Evolutionary conservation across 1,140 invertebrate genomes (phyloP), one percentile per base, ranked within the genome.

Genomic region (Drosophila pectinifera): DNA sequence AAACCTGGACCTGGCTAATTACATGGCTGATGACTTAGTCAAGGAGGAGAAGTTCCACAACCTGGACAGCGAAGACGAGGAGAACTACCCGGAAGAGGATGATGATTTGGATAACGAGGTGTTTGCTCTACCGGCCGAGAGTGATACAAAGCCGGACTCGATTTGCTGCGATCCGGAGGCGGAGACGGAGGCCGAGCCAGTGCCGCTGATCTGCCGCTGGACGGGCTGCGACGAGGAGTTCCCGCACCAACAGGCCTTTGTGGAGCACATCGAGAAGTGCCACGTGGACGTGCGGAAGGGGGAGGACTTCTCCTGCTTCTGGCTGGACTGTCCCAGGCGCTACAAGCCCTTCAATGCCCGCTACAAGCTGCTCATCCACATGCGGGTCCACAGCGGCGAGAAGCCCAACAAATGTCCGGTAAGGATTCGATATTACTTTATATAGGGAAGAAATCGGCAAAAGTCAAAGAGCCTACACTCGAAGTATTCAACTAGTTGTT

Each of bases 331-430:
- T 93, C 96, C 96, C 0, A 94, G 98, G 28, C 94, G 95, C 46
- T 94, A 96, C 38, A 95, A 96, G 46, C 97, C 98, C 0, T 99
- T 99, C 93, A 99, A 99, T 92, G 98, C 98, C 0, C 94, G 98
- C 55, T 99, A 99, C 93, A 99, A 99, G 91, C 93, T 99, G 6
- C 94, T 99, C 8, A 99, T 99, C 63, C 98, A 99, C 92, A 99
- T 99, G 98, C 92, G 98, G 8, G 97, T 99, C 0, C 98, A 99
- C 91, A 98, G 97, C 39, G 98, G 98, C 14, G 97, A 99, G 88
- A 99, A 98, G 85, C 98, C 98, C 1, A 98, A 99, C 92, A 97
- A 98, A 93, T 99, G 98, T 93, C 96, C 96, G 92, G 98, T 99
- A 94, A 97, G 96, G 95, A 53, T 39, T 18, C 7, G 0, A 22